These are phyloP conservation scores for Trichopoda pennipes DNA, from an alignment of 2,888 invertebrate species.

Conservation along the genomic window DNA sequence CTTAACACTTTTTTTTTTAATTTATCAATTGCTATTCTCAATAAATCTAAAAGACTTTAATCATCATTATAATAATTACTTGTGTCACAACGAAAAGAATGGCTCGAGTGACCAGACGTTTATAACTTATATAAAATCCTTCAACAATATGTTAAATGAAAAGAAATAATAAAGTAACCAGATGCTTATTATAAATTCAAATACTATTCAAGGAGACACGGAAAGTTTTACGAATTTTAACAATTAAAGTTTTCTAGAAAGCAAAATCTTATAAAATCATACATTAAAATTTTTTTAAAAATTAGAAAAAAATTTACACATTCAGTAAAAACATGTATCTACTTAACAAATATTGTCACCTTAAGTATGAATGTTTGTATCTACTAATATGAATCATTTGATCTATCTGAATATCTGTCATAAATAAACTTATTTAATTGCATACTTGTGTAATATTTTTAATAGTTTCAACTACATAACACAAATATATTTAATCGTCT, in stretches of 20 bases:
- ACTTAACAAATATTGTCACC: constrained; percentile 23
- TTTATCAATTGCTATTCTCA: constrained; percentile 54
- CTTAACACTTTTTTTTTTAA: constrained; percentile 52
- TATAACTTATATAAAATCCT: no score
- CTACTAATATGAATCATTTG: constrained; percentile 24
- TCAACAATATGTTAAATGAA: no score
- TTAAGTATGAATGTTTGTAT: constrained; percentile 4
- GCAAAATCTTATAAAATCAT: no score
- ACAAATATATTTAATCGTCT: constrained; percentile 24
- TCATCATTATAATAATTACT: constrained; percentile 56
- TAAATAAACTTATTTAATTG: constrained; percentile 45
- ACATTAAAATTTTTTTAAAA: no score
- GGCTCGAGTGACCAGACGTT: constrained; percentile 29
- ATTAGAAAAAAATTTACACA: no score
- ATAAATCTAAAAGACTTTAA: constrained; percentile 66
- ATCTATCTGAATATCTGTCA: constrained; percentile 22
- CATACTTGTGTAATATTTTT: constrained; percentile 29
- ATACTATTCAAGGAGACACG: no score
- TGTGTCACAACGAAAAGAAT: neutral
- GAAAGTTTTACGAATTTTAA: no score
- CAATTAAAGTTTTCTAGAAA: no score
- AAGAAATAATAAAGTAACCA: constrained; percentile 27
- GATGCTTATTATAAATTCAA: neutral
- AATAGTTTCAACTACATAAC: constrained; percentile 37
- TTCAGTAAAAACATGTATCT: no score